Conservation (phyloP, 2,888 invertebrate genomes). For the Alviniconcha strummeri region DNA sequence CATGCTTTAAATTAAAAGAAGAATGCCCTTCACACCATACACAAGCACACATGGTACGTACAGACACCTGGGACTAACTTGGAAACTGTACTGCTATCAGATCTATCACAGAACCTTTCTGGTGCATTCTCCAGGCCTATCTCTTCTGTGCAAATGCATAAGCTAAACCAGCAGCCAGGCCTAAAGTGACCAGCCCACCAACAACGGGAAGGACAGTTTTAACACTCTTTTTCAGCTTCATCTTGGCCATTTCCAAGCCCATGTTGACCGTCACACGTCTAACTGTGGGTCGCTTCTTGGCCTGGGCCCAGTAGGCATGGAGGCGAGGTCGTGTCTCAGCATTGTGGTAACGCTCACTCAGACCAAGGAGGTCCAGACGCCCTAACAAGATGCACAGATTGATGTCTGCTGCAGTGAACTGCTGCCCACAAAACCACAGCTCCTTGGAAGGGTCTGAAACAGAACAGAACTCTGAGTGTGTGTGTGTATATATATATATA, state of each 20-base stretch:
- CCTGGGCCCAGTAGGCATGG: constrained; percentile 44
- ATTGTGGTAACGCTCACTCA: constrained; percentile 35
- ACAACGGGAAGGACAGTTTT: constrained; percentile 32
- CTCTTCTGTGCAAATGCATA: constrained; percentile 31
- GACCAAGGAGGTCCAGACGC: constrained; percentile 49
- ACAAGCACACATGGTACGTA: no score
- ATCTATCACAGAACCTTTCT: no score
- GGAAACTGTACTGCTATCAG: no score
- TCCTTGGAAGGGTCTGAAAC: constrained; percentile 45
- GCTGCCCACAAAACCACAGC: constrained; percentile 54
- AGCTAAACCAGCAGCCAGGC: constrained; percentile 36
- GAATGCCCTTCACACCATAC: no score
- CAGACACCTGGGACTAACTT: no score
- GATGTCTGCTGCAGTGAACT: constrained; percentile 60
- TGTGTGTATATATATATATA: no score
- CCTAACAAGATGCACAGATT: constrained; percentile 47
- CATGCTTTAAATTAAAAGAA: no score
- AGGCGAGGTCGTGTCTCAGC: constrained; percentile 52
- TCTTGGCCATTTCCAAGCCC: constrained; percentile 14
- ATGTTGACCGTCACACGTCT: constrained; percentile 27
- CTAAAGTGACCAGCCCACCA: constrained; percentile 36
- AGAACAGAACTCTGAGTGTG: background rate
- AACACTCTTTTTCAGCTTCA: constrained; percentile 24
- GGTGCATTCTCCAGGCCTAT: background rate
- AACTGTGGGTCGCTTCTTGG: constrained; percentile 34